phyloP scores from a whole-genome alignment of 2,113 vertebrate species.

The Recurvirostra avosetta region DNA sequence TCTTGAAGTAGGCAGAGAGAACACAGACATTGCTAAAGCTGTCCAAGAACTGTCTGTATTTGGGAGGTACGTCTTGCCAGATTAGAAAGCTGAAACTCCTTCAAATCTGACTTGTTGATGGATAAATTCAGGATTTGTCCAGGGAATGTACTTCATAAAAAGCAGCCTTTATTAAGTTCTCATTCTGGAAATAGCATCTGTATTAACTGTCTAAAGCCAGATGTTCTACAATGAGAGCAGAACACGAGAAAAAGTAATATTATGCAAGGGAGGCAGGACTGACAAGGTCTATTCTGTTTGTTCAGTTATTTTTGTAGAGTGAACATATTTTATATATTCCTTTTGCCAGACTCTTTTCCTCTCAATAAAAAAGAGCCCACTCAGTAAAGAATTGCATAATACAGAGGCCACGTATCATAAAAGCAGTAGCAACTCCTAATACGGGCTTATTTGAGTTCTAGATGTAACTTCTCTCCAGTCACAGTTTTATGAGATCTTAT shows the following conservation, averaged over 20 bases:
- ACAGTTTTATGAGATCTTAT: background rate
- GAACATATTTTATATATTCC: background rate
- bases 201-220: background rate
- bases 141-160: conserved; percentile 16
- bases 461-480: background rate
- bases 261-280: background rate
- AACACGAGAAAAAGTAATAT: background rate
- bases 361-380: background rate
- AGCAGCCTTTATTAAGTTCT: conserved; percentile 6
- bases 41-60: background rate
- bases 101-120: conserved; percentile 9
- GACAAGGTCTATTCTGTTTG: background rate
- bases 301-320: background rate
- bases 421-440: background rate
- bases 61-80: background rate
- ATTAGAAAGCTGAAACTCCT: conserved; percentile 24
- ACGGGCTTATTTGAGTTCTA: background rate
- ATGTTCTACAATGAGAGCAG: background rate
- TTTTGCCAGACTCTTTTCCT: background rate
- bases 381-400: background rate
- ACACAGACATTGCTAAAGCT: background rate
- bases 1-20: background rate
- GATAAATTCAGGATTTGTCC: conserved; percentile 9
- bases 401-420: background rate
- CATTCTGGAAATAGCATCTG: background rate